Evolutionary conservation across 2,113 vertebrate species (phyloP), one percentile per base, ranked within the genome.

Genomic region (Solea senegalensis): DNA sequence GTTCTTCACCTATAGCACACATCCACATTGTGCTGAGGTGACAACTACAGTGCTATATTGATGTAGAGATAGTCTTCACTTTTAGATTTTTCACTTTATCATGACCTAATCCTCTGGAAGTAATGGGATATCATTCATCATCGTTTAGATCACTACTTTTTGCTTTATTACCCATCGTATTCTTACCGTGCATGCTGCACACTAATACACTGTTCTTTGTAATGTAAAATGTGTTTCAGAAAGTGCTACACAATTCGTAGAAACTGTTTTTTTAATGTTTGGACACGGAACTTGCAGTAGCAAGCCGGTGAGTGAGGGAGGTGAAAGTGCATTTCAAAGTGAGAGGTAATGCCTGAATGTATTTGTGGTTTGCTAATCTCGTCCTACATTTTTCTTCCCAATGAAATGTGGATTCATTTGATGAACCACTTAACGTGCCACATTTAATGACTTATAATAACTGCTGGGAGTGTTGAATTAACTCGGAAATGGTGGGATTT

Each of bases 351-450:
- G 44, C 58, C 61, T 52, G 27, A 68, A 74, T 80, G 15, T 51
- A 48, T 21, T 64, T 59, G 41, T n/a, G 26, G 21, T 73, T 34
- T 51, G 55, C 21, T 73, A 51, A 74, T 86, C 53, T 43, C 79
- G 28, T 76, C 69, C 65, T 72, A 55, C 16, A 70, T 69, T 64
- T 34, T 72, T 84, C 86, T 86, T 65, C 21, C 65, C 78, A 72
- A 6, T 82, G 21, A 86, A 69, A 63, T 75, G 34, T 71, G 72
- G 28, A 64, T 49, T 67, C 49, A 55, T 66, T 69, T 68, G 34
- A 74, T 61, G 55, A 82, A 76, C 28, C 12, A 2, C 50, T 76
- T 64, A 80, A 72, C 62, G 48, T 72, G 70, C 56, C 81, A 83
- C 26, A 50, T 74, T 65, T 74, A 82, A 82, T 83, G 46, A 70